Conservation (phyloP, 92 coral and sea anemone species). For the Parazoanthus atlanticus region DNA sequence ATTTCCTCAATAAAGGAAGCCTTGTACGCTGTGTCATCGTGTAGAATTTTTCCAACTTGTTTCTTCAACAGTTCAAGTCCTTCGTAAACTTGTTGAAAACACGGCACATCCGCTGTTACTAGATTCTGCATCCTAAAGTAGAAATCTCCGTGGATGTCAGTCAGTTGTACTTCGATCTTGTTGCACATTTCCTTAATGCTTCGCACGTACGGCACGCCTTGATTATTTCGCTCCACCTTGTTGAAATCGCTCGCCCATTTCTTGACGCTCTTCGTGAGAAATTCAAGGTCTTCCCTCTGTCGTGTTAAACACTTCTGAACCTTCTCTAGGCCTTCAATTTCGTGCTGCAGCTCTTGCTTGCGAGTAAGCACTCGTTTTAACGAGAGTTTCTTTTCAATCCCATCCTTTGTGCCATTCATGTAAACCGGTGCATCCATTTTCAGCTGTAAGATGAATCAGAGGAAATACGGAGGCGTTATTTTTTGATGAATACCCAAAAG, state of each 20-base stretch:
- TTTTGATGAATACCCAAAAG: too few relatives aligned
- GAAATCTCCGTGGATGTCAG: conserved; percentile 92
- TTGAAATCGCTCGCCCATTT: conserved; percentile 73
- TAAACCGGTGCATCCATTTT: conserved; percentile 79
- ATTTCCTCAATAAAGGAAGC: conserved; percentile 96
- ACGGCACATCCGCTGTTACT: conserved; percentile 86
- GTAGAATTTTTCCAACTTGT: conserved; percentile 77
- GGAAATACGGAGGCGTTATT: background rate
- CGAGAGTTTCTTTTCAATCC: conserved; percentile 72
- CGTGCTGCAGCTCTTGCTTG: conserved; percentile 61
- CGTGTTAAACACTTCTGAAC: conserved; percentile 70
- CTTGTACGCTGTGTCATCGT: conserved; percentile 88
- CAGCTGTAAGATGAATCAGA: background rate
- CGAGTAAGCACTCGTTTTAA: conserved; percentile 68
- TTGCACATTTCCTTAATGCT: conserved; percentile 86
- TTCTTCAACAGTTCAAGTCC: conserved; percentile 84
- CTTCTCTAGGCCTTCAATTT: conserved; percentile 63
- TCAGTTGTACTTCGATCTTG: conserved; percentile 65
- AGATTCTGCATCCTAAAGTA: conserved; percentile 87
- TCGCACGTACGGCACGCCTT: conserved; percentile 91
- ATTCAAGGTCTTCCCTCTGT: conserved; percentile 75
- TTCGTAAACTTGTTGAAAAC: conserved; percentile 87
- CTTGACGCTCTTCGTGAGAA: conserved; percentile 59
- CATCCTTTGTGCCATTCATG: conserved; percentile 65
- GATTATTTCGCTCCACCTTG: conserved; percentile 89